phyloP scores from a whole-genome alignment of 2,113 vertebrate species.

The Malaclemys terrapin region DNA sequence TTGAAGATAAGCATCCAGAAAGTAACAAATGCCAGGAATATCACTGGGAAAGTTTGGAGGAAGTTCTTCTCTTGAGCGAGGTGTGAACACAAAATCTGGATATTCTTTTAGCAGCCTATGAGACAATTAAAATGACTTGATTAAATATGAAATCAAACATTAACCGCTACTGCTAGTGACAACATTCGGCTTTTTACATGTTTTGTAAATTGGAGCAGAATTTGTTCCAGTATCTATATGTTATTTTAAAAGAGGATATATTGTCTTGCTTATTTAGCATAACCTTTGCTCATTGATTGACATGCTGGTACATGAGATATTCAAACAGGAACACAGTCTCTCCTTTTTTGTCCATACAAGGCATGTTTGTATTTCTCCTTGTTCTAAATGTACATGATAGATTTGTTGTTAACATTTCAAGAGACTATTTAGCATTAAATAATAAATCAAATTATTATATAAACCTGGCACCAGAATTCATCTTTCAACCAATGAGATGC shows the following conservation, averaged over 20 bases:
- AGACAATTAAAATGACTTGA: constrained; percentile 62
- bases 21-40: constrained; percentile 97
- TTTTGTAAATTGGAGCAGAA: not conserved
- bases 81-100: constrained; percentile 93
- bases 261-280: not conserved
- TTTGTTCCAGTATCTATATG: not conserved
- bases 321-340: not conserved
- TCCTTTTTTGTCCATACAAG: not conserved
- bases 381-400: not conserved
- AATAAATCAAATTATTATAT: not conserved
- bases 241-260: not conserved
- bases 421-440: not conserved
- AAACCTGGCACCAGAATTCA: constrained; percentile 9
- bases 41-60: constrained; percentile 95
- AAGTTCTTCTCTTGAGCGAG: constrained; percentile 95
- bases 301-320: not conserved
- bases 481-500: not conserved
- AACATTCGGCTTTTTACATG: not conserved
- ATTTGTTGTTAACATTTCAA: constrained; percentile 18
- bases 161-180: not conserved
- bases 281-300: not conserved
- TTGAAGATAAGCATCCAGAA: constrained; percentile 89
- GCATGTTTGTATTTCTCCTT: not conserved
- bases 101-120: constrained; percentile 91
- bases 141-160: constrained; percentile 14